Evolutionary conservation across 2,888 invertebrate species (phyloP).

Genomic region (Harpalus rufipes): DNA sequence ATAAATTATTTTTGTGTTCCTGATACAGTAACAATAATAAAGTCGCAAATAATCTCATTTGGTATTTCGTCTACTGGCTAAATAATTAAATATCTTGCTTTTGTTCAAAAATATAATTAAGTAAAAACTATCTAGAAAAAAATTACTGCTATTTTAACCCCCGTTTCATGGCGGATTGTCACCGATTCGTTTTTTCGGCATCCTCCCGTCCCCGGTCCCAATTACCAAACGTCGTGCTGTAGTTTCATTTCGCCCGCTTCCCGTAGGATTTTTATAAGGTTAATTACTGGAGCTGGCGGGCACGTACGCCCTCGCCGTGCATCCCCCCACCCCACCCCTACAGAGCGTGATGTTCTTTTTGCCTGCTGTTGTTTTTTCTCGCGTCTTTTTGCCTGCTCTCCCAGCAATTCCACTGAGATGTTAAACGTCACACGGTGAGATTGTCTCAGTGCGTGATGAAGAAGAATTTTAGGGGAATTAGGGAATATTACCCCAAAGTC

Average conservation of each 20-base stretch:
- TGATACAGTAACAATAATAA: no score
- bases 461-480: slow-evolving; percentile 22
- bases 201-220: slow-evolving; percentile 30
- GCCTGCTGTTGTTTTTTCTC: slow-evolving; percentile 43
- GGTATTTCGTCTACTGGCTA: not conserved
- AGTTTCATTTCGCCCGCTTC: slow-evolving; percentile 60
- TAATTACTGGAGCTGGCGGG: slow-evolving; percentile 56
- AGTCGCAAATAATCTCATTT: not conserved
- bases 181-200: slow-evolving; percentile 5
- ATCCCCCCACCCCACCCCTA: slow-evolving; percentile 68
- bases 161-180: slow-evolving; percentile 17
- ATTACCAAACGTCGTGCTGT: slow-evolving; percentile 53
- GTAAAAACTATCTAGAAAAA: not conserved
- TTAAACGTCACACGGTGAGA: slow-evolving; percentile 60
- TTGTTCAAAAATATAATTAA: slow-evolving; percentile 4
- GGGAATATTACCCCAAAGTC: slow-evolving; percentile 17
- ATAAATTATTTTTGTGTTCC: no score
- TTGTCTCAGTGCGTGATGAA: slow-evolving; percentile 58
- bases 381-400: slow-evolving; percentile 43
- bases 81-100: not conserved
- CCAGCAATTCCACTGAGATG: slow-evolving; percentile 60
- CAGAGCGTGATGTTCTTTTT: slow-evolving; percentile 73
- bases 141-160: not conserved
- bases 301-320: slow-evolving; percentile 68
- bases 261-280: slow-evolving; percentile 63